Conservation (phyloP, 1,140 invertebrate species). For the Bombus impatiens region DNA sequence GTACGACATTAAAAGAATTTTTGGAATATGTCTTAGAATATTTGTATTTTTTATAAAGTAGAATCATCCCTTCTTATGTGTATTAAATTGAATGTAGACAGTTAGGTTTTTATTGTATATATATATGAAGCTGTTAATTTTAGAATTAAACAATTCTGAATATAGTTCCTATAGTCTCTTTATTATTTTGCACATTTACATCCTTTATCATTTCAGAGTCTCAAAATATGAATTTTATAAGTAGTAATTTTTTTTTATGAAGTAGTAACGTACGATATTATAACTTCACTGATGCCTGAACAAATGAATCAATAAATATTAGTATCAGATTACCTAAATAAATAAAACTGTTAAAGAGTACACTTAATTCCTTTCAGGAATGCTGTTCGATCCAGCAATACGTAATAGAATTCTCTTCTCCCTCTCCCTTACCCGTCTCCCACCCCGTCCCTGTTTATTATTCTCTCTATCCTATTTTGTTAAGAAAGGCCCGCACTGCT, state of each 20-base stretch:
- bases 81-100: too few relatives aligned
- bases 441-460: conserved; percentile 26
- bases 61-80: too few relatives aligned
- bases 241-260: background rate
- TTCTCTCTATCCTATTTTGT: conserved; percentile 46
- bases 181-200: too few relatives aligned
- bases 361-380: background rate
- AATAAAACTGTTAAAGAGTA: conserved; percentile 30
- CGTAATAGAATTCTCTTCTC: conserved; percentile 27
- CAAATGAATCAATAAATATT: conserved; percentile 2
- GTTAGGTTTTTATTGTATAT: too few relatives aligned
- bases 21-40: too few relatives aligned
- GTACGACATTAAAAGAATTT: too few relatives aligned
- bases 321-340: background rate
- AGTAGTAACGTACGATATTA: too few relatives aligned
- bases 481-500: conserved; percentile 66
- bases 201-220: too few relatives aligned
- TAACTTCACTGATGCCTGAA: background rate
- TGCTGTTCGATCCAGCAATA: background rate
- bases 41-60: too few relatives aligned
- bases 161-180: too few relatives aligned
- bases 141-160: too few relatives aligned
- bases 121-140: too few relatives aligned
- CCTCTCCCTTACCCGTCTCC: background rate
- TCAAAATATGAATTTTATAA: background rate